A percentile compares a stretch with the other conserved stretches of the same genome.
phyloP scores from a whole-genome alignment of 2,113 vertebrate genomes.

The Cathartes aura region DNA sequence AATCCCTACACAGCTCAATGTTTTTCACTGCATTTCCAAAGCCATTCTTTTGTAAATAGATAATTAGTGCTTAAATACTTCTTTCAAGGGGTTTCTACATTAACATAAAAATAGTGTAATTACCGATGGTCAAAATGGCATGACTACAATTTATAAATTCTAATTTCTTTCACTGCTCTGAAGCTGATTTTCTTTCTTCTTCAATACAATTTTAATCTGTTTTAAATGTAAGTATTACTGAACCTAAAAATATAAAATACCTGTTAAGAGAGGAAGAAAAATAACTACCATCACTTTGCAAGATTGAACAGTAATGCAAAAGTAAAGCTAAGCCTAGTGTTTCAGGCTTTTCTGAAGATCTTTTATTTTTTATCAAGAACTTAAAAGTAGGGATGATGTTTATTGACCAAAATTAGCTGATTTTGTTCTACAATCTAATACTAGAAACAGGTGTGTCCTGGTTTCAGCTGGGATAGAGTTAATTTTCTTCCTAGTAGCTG shows the following conservation, averaged over 20 bases:
- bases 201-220: slow-evolving; percentile 8
- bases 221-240: slow-evolving; percentile 1
- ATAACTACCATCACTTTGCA: neutral
- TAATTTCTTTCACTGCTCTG: slow-evolving; percentile 49
- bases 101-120: slow-evolving; percentile 71
- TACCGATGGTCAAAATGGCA: slow-evolving; percentile 56
- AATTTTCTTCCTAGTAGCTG: too few relatives aligned
- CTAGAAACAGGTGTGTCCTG: neutral
- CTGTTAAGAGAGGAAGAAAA: slow-evolving; percentile 11
- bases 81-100: slow-evolving; percentile 64
- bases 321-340: neutral
- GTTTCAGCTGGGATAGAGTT: too few relatives aligned
- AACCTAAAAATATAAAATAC: slow-evolving; percentile 1
- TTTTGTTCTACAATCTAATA: neutral
- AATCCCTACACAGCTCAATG: slow-evolving; percentile 12
- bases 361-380: neutral
- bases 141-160: slow-evolving; percentile 57
- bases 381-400: neutral
- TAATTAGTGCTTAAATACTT: slow-evolving; percentile 71
- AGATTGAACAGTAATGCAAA: neutral
- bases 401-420: neutral
- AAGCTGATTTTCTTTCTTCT: slow-evolving; percentile 33
- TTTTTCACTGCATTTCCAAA: slow-evolving; percentile 61
- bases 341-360: neutral
- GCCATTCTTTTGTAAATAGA: slow-evolving; percentile 68